Evolutionary conservation across 2,888 invertebrate species (phyloP).

Genomic region (Clostera curtula): DNA sequence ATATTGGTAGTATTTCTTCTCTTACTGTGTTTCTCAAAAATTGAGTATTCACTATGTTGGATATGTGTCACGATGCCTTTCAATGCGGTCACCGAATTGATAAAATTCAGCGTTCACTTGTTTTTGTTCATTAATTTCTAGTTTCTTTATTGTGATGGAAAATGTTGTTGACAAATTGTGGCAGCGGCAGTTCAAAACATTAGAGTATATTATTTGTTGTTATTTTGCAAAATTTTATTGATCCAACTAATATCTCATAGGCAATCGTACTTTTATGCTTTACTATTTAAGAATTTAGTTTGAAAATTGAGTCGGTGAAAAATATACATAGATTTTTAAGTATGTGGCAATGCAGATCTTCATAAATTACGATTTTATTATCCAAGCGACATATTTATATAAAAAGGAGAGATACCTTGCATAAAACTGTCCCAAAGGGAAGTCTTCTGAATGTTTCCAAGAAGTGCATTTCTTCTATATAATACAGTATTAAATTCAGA

Average conservation of each 20-base stretch:
- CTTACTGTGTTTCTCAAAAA: slow-evolving; percentile 57
- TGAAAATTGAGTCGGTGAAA: slow-evolving; percentile 66
- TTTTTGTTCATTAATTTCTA: slow-evolving; percentile 55
- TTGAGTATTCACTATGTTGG: slow-evolving; percentile 71
- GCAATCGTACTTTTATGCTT: slow-evolving; percentile 61
- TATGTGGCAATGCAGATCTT: slow-evolving; percentile 76
- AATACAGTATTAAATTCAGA: slow-evolving; percentile 90
- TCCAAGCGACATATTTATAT: slow-evolving; percentile 59
- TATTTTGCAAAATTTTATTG: slow-evolving; percentile 73
- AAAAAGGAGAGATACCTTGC: slow-evolving; percentile 57
- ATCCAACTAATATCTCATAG: slow-evolving; percentile 61
- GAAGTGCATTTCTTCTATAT: slow-evolving; percentile 94
- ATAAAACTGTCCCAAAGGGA: slow-evolving; percentile 72
- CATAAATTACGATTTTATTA: slow-evolving; percentile 62
- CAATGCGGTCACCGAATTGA: slow-evolving; percentile 68
- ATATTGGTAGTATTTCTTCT: slow-evolving; percentile 63
- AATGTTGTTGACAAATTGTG: slow-evolving; percentile 72
- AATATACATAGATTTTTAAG: slow-evolving; percentile 75
- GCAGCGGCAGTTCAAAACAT: slow-evolving; percentile 62
- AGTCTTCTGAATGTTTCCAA: slow-evolving; percentile 92
- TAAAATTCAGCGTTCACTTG: slow-evolving; percentile 44
- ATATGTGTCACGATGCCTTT: slow-evolving; percentile 74
- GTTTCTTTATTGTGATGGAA: slow-evolving; percentile 65
- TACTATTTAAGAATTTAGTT: slow-evolving; percentile 58
- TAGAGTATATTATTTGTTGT: slow-evolving; percentile 67